Evolutionary conservation across 2,113 vertebrate genomes (phyloP).

Genomic region (Caracal caracal): DNA sequence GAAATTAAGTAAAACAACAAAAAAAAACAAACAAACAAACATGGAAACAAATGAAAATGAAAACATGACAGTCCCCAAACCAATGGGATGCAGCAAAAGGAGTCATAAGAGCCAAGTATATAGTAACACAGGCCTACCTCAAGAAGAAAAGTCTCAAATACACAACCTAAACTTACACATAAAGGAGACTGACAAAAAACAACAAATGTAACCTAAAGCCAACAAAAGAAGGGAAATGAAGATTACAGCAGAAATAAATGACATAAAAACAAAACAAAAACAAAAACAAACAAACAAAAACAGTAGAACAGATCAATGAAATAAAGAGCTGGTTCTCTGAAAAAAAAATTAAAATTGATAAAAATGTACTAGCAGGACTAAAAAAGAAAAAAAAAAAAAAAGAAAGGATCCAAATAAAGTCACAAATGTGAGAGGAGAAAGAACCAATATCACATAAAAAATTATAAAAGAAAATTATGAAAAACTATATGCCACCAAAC

Average conservation of each 20-base stretch:
- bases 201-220: neutral
- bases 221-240: neutral
- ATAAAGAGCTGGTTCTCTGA: neutral
- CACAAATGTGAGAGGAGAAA: neutral
- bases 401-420: neutral
- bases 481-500: neutral
- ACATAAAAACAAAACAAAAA: neutral
- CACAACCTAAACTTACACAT: neutral
- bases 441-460: neutral
- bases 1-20: too few relatives aligned
- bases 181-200: neutral
- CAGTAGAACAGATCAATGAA: neutral
- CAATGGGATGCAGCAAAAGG: neutral
- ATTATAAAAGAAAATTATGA: neutral
- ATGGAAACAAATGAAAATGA: too few relatives aligned
- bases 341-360: neutral
- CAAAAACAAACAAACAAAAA: neutral
- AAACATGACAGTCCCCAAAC: too few relatives aligned
- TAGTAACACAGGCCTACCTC: neutral
- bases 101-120: neutral
- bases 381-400: neutral
- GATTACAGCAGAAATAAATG: neutral
- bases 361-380: neutral
- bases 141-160: neutral
- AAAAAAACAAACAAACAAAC: too few relatives aligned